Conservation (phyloP, 2,888 invertebrate species). For the Cetonia aurata region DNA sequence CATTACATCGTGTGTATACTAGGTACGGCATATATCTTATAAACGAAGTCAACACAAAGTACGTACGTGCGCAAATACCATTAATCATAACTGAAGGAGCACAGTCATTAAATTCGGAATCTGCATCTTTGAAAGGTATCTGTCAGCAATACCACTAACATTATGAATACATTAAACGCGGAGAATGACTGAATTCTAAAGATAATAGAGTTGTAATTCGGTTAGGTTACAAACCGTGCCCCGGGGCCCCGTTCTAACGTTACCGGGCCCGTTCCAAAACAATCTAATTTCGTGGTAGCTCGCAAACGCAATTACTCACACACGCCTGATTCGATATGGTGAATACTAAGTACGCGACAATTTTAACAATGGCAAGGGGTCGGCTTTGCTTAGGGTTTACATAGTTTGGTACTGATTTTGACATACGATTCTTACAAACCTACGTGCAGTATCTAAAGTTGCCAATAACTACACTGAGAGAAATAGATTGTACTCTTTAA, state of each 20-base stretch:
- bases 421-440: not conserved
- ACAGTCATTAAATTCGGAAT: conserved; percentile 36
- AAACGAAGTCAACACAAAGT: too few species aligned
- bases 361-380: conserved; percentile 10
- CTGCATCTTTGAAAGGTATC: conserved; percentile 42
- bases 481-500: too few species aligned
- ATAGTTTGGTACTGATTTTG: not conserved
- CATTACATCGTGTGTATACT: too few species aligned
- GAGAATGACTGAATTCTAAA: conserved; percentile 47
- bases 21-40: too few species aligned
- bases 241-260: conserved; percentile 44
- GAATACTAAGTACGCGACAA: conserved; percentile 40
- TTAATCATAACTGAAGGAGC: conserved; percentile 2
- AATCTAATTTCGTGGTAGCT: conserved; percentile 46
- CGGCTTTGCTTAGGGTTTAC: not conserved
- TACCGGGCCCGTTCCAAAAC: conserved; percentile 43
- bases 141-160: conserved; percentile 37
- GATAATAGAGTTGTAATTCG: conserved; percentile 62
- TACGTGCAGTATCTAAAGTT: too few species aligned
- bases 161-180: conserved; percentile 42
- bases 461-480: too few species aligned
- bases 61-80: too few species aligned
- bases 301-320: conserved; percentile 46
- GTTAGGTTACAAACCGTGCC: conserved; percentile 58
- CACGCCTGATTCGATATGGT: conserved; percentile 44